A percentile compares a stretch with the other conserved stretches of the same genome.
phyloP scores from a whole-genome alignment of 2,113 vertebrate genomes.

The Dicrurus megarhynchus region DNA sequence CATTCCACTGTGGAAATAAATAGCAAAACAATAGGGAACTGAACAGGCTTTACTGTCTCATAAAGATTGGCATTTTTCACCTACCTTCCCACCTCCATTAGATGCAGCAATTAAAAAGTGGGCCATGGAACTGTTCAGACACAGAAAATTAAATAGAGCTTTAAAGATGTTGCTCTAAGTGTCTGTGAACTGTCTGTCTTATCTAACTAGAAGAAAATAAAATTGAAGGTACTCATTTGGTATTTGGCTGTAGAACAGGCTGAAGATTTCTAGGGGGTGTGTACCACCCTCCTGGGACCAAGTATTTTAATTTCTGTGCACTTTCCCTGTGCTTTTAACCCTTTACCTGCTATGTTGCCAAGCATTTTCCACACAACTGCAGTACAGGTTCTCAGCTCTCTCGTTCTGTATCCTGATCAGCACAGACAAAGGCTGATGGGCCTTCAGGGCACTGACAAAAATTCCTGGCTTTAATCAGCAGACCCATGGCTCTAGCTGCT shows the following conservation, averaged over 20 bases:
- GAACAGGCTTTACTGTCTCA: conserved; percentile 11
- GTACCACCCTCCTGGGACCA: neutral
- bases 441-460: neutral
- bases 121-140: conserved; percentile 1
- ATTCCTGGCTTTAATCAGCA: neutral
- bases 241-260: neutral
- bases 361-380: neutral
- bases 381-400: neutral
- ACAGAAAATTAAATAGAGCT: conserved; percentile 3
- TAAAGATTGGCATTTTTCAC: conserved; percentile 43
- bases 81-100: conserved; percentile 7
- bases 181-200: neutral
- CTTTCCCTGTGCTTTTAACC: neutral
- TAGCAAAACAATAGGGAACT: conserved; percentile 15
- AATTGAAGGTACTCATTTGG: neutral
- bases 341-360: neutral
- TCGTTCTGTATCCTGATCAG: neutral
- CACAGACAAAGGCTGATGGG: neutral
- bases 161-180: neutral
- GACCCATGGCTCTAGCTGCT: neutral
- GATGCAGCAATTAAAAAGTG: conserved; percentile 58
- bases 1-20: conserved; percentile 46
- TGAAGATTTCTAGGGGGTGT: neutral
- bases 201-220: neutral
- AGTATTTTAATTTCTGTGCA: neutral